Evolutionary conservation across 1,140 invertebrate species (phyloP).

Genomic region (Anadara kagoshimensis): DNA sequence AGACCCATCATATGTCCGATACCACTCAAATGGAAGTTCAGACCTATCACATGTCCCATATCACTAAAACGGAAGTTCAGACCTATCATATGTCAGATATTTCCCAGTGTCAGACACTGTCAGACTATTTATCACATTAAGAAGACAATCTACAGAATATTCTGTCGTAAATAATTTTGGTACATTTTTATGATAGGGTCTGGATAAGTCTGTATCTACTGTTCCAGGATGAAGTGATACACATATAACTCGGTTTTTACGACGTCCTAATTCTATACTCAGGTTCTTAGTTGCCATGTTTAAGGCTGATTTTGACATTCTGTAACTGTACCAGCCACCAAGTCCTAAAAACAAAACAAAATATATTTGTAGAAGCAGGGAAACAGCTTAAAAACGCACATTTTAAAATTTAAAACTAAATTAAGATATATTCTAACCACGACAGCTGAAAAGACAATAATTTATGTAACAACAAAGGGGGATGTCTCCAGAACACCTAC

Average conservation of each 20-base stretch:
- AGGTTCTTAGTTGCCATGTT: conserved; percentile 71
- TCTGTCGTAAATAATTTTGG: conserved; percentile 64
- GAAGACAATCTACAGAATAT: conserved; percentile 60
- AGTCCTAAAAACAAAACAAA: conserved; percentile 44
- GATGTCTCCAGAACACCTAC: too few relatives aligned
- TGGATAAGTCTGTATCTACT: conserved; percentile 69
- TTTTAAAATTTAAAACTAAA: background rate
- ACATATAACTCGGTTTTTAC: conserved; percentile 63
- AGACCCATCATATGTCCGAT: conserved; percentile 59
- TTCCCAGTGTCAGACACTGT: conserved; percentile 64
- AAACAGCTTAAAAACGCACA: too few relatives aligned
- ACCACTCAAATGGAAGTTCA: conserved; percentile 47
- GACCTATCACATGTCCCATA: too few relatives aligned
- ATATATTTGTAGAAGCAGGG: too few relatives aligned
- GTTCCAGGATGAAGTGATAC: conserved; percentile 68
- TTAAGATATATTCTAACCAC: background rate
- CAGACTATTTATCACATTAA: conserved; percentile 64
- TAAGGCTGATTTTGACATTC: conserved; percentile 69
- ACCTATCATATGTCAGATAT: conserved; percentile 58
- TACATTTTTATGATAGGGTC: conserved; percentile 69
- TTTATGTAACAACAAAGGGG: too few relatives aligned
- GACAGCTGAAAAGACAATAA: background rate
- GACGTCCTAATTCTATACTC: conserved; percentile 67
- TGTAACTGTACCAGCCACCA: conserved; percentile 72
- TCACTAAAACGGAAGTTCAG: conserved; percentile 45